Evolutionary conservation across 2,797 vertebrate species (phyloP).

Genomic region (Mallotus villosus): DNA sequence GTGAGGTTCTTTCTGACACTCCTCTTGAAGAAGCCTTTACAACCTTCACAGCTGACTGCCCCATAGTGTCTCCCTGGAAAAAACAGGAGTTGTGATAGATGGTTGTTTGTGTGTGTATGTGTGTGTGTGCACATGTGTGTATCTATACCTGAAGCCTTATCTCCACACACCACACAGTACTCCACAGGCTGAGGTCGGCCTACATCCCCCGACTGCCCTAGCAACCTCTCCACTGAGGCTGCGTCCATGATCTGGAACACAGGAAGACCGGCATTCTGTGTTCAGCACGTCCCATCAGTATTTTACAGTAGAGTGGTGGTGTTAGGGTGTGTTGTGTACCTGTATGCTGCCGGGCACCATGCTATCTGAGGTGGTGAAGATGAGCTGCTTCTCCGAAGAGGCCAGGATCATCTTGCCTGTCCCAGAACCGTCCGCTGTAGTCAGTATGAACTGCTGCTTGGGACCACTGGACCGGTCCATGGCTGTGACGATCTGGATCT

Average conservation of each 20-base stretch:
- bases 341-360: conserved; percentile 95
- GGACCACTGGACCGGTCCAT: conserved; percentile 87
- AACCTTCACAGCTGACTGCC: conserved; percentile 97
- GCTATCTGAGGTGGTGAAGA: conserved; percentile 92
- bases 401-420: conserved; percentile 94
- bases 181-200: conserved; percentile 91
- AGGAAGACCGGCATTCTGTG: neutral
- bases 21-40: conserved; percentile 99
- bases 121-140: conserved; percentile 2
- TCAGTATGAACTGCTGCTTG: conserved; percentile 90
- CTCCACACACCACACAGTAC: conserved; percentile 96
- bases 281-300: neutral
- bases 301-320: neutral
- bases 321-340: conserved; percentile 66
- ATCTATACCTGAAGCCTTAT: conserved; percentile 94
- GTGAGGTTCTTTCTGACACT: conserved; percentile 96
- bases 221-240: conserved; percentile 90
- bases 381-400: conserved; percentile 92
- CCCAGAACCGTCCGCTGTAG: conserved; percentile 89
- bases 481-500: conserved; percentile 95
- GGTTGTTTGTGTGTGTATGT: conserved; percentile 8
- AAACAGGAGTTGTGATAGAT: neutral
- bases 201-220: conserved; percentile 88
- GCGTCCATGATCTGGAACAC: conserved; percentile 90
- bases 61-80: conserved; percentile 93